A percentile compares a stretch with the other conserved stretches of the same genome.
These are phyloP conservation scores for Amphiura filiformis DNA, from an alignment of 35 echinoderm and acorn worm species.

Conservation along the genomic window DNA sequence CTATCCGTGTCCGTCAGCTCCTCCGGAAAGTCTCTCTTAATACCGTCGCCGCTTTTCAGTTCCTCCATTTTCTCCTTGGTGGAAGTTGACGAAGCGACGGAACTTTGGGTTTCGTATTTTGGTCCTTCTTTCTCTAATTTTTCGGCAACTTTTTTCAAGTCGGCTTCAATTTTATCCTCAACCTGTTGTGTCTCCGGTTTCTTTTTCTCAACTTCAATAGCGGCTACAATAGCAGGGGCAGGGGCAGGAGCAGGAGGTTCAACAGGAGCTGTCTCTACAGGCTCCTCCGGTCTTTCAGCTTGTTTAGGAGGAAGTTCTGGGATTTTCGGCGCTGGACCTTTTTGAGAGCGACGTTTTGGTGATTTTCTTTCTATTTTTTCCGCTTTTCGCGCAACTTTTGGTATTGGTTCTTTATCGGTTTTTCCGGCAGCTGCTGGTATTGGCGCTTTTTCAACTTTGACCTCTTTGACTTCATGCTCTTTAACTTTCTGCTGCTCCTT, in stretches of 20 bases:
- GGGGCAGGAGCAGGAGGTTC: too few relatives aligned
- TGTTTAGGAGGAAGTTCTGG: background rate
- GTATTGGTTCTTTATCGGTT: too few relatives aligned
- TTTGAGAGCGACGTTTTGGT: background rate
- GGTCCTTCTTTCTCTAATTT: background rate
- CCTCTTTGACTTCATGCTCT: background rate
- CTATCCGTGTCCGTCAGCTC: background rate
- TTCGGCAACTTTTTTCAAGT: background rate
- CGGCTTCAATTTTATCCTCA: background rate
- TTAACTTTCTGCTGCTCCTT: slow-evolving; percentile 36
- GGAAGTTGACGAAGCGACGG: background rate
- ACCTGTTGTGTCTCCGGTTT: background rate
- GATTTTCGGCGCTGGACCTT: background rate
- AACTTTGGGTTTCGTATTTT: background rate
- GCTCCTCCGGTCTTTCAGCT: background rate
- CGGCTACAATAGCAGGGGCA: too few relatives aligned
- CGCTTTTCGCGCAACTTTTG: background rate
- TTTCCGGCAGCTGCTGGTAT: background rate
- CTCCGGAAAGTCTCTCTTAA: background rate
- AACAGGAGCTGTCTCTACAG: too few relatives aligned
- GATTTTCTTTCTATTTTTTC: background rate
- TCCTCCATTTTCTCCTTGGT: background rate
- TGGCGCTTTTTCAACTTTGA: background rate
- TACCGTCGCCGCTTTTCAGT: background rate
- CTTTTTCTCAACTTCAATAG: background rate